Evolutionary conservation across 1,140 invertebrate species (phyloP).

Genomic region (Drosophila yakuba): DNA sequence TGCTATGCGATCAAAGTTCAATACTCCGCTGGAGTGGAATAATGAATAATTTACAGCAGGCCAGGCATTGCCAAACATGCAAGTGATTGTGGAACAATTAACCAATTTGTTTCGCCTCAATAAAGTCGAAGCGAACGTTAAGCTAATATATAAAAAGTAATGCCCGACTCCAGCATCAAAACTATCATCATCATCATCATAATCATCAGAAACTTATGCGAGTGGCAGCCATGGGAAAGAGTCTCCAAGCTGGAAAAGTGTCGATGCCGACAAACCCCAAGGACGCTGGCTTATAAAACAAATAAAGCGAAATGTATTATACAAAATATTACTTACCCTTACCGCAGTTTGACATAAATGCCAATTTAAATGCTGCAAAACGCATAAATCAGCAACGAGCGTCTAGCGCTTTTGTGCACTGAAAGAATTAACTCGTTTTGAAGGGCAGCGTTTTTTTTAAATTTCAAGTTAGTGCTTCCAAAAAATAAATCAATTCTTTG

Average conservation of each 20-base stretch:
- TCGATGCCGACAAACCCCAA: slow-evolving; percentile 63
- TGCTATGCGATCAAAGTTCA: slow-evolving; percentile 38
- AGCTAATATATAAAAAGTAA: slow-evolving; percentile 25
- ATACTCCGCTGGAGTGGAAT: slow-evolving; percentile 2
- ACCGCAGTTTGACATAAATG: slow-evolving; percentile 79
- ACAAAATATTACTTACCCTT: slow-evolving; percentile 80
- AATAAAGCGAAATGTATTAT: slow-evolving; percentile 78
- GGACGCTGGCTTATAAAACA: slow-evolving; percentile 72
- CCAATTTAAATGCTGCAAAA: slow-evolving; percentile 82
- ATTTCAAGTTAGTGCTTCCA: background rate
- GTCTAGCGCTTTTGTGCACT: background rate
- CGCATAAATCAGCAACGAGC: slow-evolving; percentile 73
- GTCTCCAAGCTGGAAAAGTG: slow-evolving; percentile 65
- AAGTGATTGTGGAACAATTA: slow-evolving; percentile 58
- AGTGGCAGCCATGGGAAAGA: slow-evolving; percentile 65
- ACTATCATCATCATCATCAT: slow-evolving; percentile 44
- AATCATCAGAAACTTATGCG: slow-evolving; percentile 6
- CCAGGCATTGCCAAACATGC: slow-evolving; percentile 11
- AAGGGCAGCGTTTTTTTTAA: too few relatives aligned
- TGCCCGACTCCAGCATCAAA: slow-evolving; percentile 5
- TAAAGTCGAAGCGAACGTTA: slow-evolving; percentile 37
- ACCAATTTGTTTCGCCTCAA: slow-evolving; percentile 60
- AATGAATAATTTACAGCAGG: slow-evolving; percentile 6
- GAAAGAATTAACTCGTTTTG: background rate
- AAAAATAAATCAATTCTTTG: too few relatives aligned